These are phyloP conservation scores for Protonibea diacanthus DNA, from an alignment of 2,797 vertebrate genomes.

Conservation along the genomic window DNA sequence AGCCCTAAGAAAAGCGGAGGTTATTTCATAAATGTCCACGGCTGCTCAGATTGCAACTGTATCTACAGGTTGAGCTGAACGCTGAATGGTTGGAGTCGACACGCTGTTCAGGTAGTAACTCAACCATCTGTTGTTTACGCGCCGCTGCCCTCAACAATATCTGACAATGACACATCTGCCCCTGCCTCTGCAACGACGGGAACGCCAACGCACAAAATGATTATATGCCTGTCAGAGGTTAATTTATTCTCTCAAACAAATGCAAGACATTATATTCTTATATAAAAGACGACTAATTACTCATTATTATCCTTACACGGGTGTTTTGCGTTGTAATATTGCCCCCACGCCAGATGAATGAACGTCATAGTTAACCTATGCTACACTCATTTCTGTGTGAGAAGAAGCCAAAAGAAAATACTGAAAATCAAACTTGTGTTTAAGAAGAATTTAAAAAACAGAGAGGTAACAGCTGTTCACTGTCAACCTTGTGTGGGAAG, in stretches of 20 bases:
- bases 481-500: not conserved
- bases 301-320: not conserved
- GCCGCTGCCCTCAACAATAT: slow-evolving; percentile 67
- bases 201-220: not conserved
- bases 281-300: not conserved
- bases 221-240: not conserved
- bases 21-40: slow-evolving; percentile 10
- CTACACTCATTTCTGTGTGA: not conserved
- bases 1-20: slow-evolving; percentile 9
- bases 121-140: slow-evolving; percentile 77
- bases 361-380: not conserved
- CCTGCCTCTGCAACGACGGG: slow-evolving; percentile 35
- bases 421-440: not conserved
- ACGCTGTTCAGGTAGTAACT: slow-evolving; percentile 60
- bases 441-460: not conserved
- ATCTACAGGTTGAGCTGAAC: slow-evolving; percentile 20
- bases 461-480: not conserved
- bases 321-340: not conserved
- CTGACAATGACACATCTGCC: slow-evolving; percentile 70
- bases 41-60: slow-evolving; percentile 20
- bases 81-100: slow-evolving; percentile 41
- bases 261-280: not conserved
- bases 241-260: not conserved
- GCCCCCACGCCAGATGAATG: not conserved
- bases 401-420: not conserved